Evolutionary conservation across 2,888 invertebrate genomes (phyloP).

Genomic region (Phania funesta): DNA sequence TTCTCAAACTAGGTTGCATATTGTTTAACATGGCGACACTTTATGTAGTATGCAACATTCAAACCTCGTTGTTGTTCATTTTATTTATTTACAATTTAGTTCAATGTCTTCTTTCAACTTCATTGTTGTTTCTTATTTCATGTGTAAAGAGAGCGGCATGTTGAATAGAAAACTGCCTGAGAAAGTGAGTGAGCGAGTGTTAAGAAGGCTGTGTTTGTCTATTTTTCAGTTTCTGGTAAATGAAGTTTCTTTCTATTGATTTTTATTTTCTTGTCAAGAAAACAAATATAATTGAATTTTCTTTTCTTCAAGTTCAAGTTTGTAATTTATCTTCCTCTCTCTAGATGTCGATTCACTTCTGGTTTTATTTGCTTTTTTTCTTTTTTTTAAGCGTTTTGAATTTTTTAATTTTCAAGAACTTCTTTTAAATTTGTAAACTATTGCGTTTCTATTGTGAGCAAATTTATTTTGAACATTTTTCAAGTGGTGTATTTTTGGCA

Average conservation of each 20-base stretch:
- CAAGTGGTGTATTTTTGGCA: too few relatives aligned
- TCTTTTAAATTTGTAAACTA: background rate
- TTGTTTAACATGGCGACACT: slow-evolving; percentile 18
- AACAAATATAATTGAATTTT: slow-evolving; percentile 33
- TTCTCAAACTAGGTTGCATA: background rate
- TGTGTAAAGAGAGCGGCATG: background rate
- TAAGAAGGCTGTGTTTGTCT: slow-evolving; percentile 20
- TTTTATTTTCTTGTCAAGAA: slow-evolving; percentile 40
- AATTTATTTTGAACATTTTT: too few relatives aligned
- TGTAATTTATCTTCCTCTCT: slow-evolving; percentile 65
- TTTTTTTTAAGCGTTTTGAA: background rate
- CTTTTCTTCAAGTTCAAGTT: slow-evolving; percentile 64
- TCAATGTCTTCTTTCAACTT: slow-evolving; percentile 48
- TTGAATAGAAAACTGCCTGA: slow-evolving; percentile 10
- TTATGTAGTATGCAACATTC: slow-evolving; percentile 24
- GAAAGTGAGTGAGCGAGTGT: slow-evolving; percentile 24
- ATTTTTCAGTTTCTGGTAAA: slow-evolving; percentile 3
- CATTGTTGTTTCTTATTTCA: slow-evolving; percentile 61
- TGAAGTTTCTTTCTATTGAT: slow-evolving; percentile 30
- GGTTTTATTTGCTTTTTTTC: slow-evolving; percentile 6
- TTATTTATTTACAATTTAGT: slow-evolving; percentile 29
- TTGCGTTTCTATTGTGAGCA: background rate
- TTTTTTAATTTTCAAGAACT: slow-evolving; percentile 15
- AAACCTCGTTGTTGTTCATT: slow-evolving; percentile 3
- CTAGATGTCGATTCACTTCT: slow-evolving; percentile 49